A percentile compares a stretch with the other conserved stretches of the same genome.
Conservation (phyloP, 2,797 vertebrate species). For the Dallia pectoralis region DNA sequence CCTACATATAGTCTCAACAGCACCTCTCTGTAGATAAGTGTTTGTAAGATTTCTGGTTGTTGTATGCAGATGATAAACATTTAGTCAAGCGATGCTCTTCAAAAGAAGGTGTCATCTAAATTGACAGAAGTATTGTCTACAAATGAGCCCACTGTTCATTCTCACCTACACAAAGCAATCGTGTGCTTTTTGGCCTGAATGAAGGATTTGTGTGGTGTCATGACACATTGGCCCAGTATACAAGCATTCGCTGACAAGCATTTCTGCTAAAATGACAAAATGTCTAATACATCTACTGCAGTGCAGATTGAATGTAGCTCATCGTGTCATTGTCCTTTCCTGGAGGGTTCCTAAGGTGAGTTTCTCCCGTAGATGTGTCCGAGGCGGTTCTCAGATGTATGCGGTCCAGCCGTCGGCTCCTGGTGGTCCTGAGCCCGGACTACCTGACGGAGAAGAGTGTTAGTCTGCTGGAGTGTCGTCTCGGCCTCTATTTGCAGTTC, state of each 20-base stretch:
- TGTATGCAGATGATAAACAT: not conserved
- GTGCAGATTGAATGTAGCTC: not conserved
- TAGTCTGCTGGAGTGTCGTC: constrained; percentile 87
- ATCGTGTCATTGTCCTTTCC: not conserved
- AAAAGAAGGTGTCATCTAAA: not conserved
- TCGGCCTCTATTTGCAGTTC: constrained; percentile 84
- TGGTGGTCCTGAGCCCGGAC: constrained; percentile 84
- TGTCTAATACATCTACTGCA: too few species aligned
- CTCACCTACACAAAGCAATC: not conserved
- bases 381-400: constrained; percentile 84
- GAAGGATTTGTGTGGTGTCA: not conserved
- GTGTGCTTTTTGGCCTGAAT: not conserved
- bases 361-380: constrained; percentile 70
- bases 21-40: too few species aligned
- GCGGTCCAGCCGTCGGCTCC: constrained; percentile 85
- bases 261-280: not conserved
- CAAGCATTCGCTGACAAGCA: not conserved
- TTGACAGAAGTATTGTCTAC: not conserved
- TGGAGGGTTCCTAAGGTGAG: not conserved
- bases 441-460: constrained; percentile 87
- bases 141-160: not conserved
- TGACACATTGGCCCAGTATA: not conserved
- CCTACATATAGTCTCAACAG: not conserved
- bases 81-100: not conserved
- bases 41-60: not conserved